phyloP scores from a whole-genome alignment of 2,797 vertebrate species.

The Eutrigla gurnardus region DNA sequence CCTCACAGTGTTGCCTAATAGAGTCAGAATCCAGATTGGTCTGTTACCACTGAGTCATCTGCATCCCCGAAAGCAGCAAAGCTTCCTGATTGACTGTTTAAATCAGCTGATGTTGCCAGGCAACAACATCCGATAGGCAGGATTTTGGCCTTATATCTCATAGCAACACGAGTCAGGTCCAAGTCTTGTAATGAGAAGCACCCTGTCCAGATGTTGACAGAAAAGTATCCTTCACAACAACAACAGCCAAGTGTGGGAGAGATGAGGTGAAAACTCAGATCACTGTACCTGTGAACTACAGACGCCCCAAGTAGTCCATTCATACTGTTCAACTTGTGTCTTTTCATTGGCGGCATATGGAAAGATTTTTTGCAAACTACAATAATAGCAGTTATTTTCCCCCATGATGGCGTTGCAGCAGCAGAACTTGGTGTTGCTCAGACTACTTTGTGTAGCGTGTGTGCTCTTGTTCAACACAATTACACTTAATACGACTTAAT shows the following conservation, averaged over 20 bases:
- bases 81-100: constrained; percentile 46
- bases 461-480: not conserved
- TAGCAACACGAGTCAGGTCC: constrained; percentile 36
- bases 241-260: constrained; percentile 17
- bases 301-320: too few species aligned
- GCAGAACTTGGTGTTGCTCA: too few species aligned
- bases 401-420: too few species aligned
- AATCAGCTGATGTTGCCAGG: constrained; percentile 64
- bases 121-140: constrained; percentile 59
- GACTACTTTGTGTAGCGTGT: too few species aligned
- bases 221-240: constrained; percentile 18
- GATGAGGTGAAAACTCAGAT: not conserved
- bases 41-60: constrained; percentile 57
- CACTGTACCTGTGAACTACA: too few species aligned
- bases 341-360: too few species aligned
- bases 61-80: constrained; percentile 31
- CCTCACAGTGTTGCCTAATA: constrained; percentile 4
- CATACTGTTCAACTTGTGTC: too few species aligned
- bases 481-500: not conserved
- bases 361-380: too few species aligned
- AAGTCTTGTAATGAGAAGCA: constrained; percentile 27
- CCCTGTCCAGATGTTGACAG: constrained; percentile 33
- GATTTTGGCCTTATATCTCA: constrained; percentile 28
- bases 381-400: too few species aligned
- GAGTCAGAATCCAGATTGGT: constrained; percentile 28